Percentiles rank a stretch among this genome's conserved stretches.
Evolutionary conservation across 2,888 invertebrate species (phyloP).

Genomic region (Lasiommata megera): DNA sequence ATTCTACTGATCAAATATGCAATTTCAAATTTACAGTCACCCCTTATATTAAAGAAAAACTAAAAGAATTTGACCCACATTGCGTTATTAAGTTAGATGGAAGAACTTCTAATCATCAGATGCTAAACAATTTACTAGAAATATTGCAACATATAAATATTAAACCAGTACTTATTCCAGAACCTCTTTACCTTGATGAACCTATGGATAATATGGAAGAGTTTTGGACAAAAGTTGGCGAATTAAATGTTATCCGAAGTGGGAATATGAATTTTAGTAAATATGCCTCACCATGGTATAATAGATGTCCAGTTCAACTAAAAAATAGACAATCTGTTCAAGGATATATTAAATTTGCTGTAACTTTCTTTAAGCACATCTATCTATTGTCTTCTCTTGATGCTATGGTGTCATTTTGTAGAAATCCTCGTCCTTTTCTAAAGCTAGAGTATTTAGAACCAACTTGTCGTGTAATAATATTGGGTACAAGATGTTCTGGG

Average conservation of each 20-base stretch:
- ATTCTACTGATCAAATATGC: slow-evolving; percentile 71
- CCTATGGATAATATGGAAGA: slow-evolving; percentile 60
- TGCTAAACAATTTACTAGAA: slow-evolving; percentile 73
- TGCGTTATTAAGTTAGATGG: slow-evolving; percentile 82
- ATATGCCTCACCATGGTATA: slow-evolving; percentile 80
- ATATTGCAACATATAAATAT: slow-evolving; percentile 55
- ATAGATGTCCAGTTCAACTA: slow-evolving; percentile 84
- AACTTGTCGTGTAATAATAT: slow-evolving; percentile 80
- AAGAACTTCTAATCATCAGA: slow-evolving; percentile 62
- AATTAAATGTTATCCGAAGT: slow-evolving; percentile 48
- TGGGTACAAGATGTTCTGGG: slow-evolving; percentile 82
- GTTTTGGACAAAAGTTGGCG: slow-evolving; percentile 61
- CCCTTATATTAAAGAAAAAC: slow-evolving; percentile 71
- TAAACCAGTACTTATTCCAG: slow-evolving; percentile 59
- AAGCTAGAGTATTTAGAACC: slow-evolving; percentile 80
- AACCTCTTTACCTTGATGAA: slow-evolving; percentile 62
- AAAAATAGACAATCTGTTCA: slow-evolving; percentile 70
- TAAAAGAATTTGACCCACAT: slow-evolving; percentile 77
- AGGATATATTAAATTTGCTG: slow-evolving; percentile 79
- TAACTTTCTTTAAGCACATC: slow-evolving; percentile 82
- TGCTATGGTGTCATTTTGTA: slow-evolving; percentile 75
- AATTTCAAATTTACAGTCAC: slow-evolving; percentile 67
- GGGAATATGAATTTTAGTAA: slow-evolving; percentile 53
- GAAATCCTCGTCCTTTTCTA: slow-evolving; percentile 83
- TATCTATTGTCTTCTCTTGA: slow-evolving; percentile 80